These are phyloP conservation scores for Microtus agrestis DNA, from an alignment of 2,797 vertebrate species.

Conservation along the genomic window DNA sequence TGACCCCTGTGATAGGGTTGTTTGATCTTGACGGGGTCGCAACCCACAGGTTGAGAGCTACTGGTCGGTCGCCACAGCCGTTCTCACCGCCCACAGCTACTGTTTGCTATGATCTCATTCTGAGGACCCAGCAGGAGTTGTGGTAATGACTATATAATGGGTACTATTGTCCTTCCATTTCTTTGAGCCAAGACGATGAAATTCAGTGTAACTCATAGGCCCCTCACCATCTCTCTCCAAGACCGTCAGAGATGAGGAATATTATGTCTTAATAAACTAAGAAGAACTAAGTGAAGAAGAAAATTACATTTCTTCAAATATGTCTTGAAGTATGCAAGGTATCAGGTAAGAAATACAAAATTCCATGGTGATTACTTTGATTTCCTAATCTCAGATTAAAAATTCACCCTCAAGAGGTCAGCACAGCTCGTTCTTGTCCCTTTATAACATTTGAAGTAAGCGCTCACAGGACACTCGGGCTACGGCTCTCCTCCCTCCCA, in stretches of 20 bases:
- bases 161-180: background rate
- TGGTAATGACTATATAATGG: background rate
- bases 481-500: background rate
- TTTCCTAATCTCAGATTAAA: background rate
- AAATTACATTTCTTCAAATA: slow-evolving; percentile 21
- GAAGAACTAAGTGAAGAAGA: slow-evolving; percentile 17
- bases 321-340: background rate
- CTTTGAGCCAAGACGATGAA: background rate
- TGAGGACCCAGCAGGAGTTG: background rate
- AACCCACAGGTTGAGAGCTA: background rate
- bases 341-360: slow-evolving; percentile 2
- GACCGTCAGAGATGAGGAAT: background rate
- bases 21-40: fast-evolving
- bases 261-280: background rate
- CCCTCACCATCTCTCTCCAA: background rate
- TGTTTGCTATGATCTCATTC: background rate
- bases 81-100: background rate
- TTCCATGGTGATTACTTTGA: background rate
- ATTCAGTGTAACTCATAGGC: background rate
- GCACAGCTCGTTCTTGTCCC: background rate
- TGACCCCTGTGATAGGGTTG: background rate
- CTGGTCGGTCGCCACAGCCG: background rate
- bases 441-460: background rate
- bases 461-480: background rate
- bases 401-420: background rate